Evolutionary conservation across 2,113 vertebrate genomes (phyloP), one percentile per base, ranked within the genome.

Genomic region (Albula goreensis): DNA sequence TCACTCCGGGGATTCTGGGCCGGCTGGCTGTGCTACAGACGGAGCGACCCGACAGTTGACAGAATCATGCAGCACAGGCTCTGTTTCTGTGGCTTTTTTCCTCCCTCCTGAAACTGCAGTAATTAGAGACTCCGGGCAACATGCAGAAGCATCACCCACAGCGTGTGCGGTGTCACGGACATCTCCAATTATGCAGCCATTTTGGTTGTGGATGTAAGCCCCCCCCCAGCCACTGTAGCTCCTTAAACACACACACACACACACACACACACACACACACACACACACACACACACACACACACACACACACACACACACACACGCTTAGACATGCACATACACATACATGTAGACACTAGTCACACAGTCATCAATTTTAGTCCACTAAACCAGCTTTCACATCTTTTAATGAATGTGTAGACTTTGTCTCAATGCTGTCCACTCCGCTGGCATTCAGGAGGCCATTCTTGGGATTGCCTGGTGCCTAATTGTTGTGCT

Each of bases 131-230:
- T 93, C 90, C 92, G 92, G 93, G 94, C 93, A 93, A 93, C 91
- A 94, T 93, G 93, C 94, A 93, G 94, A 87, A 90, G 92, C 92
- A 93, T 92, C 93, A 93, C 88, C 94, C 91, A 94, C 93, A 94
- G 93, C 93, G 93, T 93, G 93, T 91, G 88, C 89, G 66, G 93
- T 95, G 95, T 95, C 95, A 95, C 91, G 89, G 91, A 92, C 93
- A 92, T 91, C 85, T 84, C 93, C 95, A 95, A 95, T 95, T 95
- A 95, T 95, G 91, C 93, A 94, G 94, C 93, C 92, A 94, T 93
- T 94, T 95, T 94, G 94, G 93, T 93, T 88, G 88, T 89, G 92
- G 93, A 94, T 94, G 93, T 93, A 94, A 91, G 50, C 82, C 84
- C 41, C 48, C 12, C 78, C 48, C 41, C 48, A 81, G 83, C 82